A percentile compares a stretch with the other conserved stretches of the same genome.
Conservation (phyloP, 2,888 invertebrate genomes). For the Cryptosula pallasiana region DNA sequence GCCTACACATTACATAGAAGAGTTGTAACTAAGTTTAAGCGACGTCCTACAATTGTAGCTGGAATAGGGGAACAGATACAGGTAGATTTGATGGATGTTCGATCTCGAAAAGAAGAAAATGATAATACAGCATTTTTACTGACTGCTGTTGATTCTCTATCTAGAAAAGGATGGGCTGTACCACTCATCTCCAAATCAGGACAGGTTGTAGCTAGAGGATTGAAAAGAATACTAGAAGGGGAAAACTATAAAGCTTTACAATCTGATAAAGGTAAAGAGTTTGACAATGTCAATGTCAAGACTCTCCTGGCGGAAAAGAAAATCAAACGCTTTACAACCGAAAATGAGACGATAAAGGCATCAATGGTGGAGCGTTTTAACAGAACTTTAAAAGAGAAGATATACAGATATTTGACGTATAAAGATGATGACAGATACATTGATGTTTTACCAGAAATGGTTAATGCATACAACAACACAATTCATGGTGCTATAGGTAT, state of each 20-base stretch:
- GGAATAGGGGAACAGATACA: not conserved
- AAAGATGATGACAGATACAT: not conserved
- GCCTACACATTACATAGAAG: not conserved
- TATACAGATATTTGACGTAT: not conserved
- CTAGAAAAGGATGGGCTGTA: not conserved
- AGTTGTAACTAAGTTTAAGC: not conserved
- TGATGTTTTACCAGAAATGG: not conserved
- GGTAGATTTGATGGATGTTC: not conserved
- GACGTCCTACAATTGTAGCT: not conserved
- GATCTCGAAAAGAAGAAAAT: not conserved
- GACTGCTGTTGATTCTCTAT: not conserved
- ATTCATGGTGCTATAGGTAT: not conserved
- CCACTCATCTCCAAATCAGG: not conserved
- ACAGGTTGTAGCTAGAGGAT: not conserved
- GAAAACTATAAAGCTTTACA: not conserved
- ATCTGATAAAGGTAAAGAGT: constrained; percentile 1
- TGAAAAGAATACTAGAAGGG: not conserved
- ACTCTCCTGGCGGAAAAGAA: not conserved
- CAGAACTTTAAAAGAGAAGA: not conserved
- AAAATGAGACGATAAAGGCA: not conserved
- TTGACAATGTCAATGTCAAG: not conserved
- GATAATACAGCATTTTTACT: not conserved
- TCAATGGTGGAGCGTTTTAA: constrained; percentile 5
- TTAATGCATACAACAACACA: not conserved
- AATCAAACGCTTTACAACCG: not conserved